phyloP scores from a whole-genome alignment of 2,113 vertebrate genomes.

The Stercorarius parasiticus region DNA sequence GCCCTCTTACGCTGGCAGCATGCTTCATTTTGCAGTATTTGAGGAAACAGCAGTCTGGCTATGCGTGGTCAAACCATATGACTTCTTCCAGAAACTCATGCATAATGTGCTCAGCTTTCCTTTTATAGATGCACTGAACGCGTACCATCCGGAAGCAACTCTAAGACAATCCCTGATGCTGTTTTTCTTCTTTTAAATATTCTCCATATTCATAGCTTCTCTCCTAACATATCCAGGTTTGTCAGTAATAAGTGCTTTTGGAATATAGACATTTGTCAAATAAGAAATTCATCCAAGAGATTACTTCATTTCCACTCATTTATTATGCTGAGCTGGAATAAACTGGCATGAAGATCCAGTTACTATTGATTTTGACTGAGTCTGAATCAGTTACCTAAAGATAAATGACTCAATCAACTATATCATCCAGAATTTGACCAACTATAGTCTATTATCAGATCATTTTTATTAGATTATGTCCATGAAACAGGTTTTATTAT shows the following conservation, averaged over 20 bases:
- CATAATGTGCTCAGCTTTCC: neutral
- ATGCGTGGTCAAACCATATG: neutral
- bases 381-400: conserved; percentile 9
- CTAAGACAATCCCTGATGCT: neutral
- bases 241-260: neutral
- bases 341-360: conserved; percentile 19
- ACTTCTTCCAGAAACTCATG: conserved; percentile 7
- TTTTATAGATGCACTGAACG: neutral
- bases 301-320: conserved; percentile 24
- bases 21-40: neutral
- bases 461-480: conserved; percentile 29
- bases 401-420: neutral
- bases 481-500: neutral
- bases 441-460: conserved; percentile 6
- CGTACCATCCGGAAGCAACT: neutral
- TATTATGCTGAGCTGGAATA: conserved; percentile 3
- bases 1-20: neutral
- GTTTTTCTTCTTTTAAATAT: neutral
- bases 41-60: neutral
- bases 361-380: conserved; percentile 54
- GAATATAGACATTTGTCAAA: conserved; percentile 5
- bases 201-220: neutral
- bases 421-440: conserved; percentile 29
- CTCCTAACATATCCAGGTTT: neutral
- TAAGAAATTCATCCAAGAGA: neutral